Percentiles rank a stretch among this genome's conserved stretches.
Evolutionary conservation across 2,888 invertebrate genomes (phyloP).

Genomic region (Aphodius sticticus): DNA sequence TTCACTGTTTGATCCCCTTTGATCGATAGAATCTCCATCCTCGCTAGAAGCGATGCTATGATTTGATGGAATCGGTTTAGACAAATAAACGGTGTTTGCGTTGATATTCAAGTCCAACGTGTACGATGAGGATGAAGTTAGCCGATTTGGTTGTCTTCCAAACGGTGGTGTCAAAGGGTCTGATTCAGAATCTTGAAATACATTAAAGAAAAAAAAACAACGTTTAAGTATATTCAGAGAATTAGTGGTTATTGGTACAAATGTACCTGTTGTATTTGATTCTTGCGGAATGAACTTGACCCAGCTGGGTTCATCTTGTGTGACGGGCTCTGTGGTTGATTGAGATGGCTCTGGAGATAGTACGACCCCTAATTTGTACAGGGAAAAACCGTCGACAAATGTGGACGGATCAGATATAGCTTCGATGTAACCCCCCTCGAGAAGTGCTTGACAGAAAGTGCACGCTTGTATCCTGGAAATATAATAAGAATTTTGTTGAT

Average conservation of each 20-base stretch:
- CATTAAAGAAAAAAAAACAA: constrained; percentile 34
- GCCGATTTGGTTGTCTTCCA: constrained; percentile 54
- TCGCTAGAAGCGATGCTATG: constrained; percentile 43
- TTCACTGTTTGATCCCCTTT: constrained; percentile 45
- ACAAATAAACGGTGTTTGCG: constrained; percentile 68
- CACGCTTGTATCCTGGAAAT: constrained; percentile 73
- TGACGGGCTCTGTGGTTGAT: constrained; percentile 53
- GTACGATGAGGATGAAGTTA: constrained; percentile 63
- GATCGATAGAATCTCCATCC: constrained; percentile 38
- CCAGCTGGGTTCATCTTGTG: constrained; percentile 70
- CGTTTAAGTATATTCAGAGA: not conserved
- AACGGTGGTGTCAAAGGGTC: constrained; percentile 54
- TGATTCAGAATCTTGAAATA: constrained; percentile 59
- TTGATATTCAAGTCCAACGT: constrained; percentile 71
- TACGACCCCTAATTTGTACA: constrained; percentile 61
- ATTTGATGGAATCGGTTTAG: constrained; percentile 57
- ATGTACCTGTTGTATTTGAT: constrained; percentile 58
- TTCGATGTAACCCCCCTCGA: constrained; percentile 80
- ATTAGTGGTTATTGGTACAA: not conserved
- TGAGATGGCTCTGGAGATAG: constrained; percentile 47
- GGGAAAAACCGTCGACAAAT: constrained; percentile 62
- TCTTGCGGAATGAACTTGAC: constrained; percentile 66
- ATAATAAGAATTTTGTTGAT: not conserved
- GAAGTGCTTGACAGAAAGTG: constrained; percentile 78
- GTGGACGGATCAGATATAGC: constrained; percentile 65